These are phyloP conservation scores for Elephantulus edwardii DNA, from an alignment of 2,113 vertebrate genomes.

Conservation along the genomic window DNA sequence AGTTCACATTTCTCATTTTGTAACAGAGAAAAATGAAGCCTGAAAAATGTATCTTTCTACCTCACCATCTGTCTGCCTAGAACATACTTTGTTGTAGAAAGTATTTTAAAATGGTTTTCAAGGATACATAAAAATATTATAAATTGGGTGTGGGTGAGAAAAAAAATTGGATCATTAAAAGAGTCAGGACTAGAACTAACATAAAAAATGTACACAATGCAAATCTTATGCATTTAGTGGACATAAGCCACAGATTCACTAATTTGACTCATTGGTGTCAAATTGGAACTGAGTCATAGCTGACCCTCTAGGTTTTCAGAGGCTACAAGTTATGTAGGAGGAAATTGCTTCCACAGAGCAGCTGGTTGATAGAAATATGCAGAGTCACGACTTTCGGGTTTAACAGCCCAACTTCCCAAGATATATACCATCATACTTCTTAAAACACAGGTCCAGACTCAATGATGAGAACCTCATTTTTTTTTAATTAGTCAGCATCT, in stretches of 20 bases:
- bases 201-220: not conserved
- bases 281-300: no score
- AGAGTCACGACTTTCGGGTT: no score
- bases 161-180: not conserved
- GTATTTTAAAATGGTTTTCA: slow-evolving; percentile 22
- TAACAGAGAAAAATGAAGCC: slow-evolving; percentile 9
- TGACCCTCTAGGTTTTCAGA: no score
- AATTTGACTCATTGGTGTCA: no score
- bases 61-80: not conserved
- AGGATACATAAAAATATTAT: slow-evolving; percentile 22
- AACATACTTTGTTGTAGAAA: slow-evolving; percentile 23
- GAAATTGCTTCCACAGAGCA: no score
- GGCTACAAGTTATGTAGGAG: no score
- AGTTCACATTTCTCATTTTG: slow-evolving; percentile 27
- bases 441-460: no score
- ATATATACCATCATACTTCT: no score
- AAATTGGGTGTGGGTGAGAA: slow-evolving; percentile 36
- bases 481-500: not conserved
- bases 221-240: not conserved
- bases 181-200: not conserved
- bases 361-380: no score
- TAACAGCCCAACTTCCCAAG: no score
- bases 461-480: not conserved
- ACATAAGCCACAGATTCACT: not conserved
- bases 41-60: slow-evolving; percentile 48